Conservation (phyloP, 2,797 vertebrate species). For the Sphenodon punctatus region DNA sequence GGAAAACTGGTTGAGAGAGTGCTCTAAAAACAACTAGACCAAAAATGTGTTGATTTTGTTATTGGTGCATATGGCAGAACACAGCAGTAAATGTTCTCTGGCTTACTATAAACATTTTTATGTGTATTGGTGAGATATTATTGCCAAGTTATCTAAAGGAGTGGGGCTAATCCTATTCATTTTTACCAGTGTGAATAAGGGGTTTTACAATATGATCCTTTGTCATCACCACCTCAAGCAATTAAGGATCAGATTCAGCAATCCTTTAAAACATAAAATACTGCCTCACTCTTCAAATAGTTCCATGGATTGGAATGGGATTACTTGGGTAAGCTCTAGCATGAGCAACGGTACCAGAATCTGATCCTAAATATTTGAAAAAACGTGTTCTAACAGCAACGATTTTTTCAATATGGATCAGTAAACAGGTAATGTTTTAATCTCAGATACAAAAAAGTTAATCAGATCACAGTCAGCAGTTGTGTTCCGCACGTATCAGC, state of each 20-base stretch:
- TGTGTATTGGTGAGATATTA: no score
- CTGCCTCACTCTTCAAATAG: not conserved
- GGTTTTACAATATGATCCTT: not conserved
- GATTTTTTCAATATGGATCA: not conserved
- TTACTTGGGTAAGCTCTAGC: not conserved
- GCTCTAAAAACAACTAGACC: no score
- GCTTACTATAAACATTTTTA: no score
- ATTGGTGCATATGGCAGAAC: not conserved
- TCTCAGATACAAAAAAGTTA: no score
- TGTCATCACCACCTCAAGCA: not conserved
- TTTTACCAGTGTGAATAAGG: not conserved
- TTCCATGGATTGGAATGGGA: not conserved
- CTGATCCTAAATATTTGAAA: not conserved
- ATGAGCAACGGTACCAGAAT: not conserved
- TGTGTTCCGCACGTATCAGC: no score
- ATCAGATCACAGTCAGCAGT: no score
- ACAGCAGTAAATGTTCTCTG: no score
- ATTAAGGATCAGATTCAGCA: not conserved
- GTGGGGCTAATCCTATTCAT: no score
- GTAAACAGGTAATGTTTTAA: not conserved
- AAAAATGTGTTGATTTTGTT: no score
- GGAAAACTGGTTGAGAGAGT: no score
- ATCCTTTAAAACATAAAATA: not conserved
- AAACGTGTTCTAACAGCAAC: not conserved
- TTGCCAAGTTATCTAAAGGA: no score